Evolutionary conservation across 2,113 vertebrate species (phyloP).

Genomic region (Sylvietta virens): DNA sequence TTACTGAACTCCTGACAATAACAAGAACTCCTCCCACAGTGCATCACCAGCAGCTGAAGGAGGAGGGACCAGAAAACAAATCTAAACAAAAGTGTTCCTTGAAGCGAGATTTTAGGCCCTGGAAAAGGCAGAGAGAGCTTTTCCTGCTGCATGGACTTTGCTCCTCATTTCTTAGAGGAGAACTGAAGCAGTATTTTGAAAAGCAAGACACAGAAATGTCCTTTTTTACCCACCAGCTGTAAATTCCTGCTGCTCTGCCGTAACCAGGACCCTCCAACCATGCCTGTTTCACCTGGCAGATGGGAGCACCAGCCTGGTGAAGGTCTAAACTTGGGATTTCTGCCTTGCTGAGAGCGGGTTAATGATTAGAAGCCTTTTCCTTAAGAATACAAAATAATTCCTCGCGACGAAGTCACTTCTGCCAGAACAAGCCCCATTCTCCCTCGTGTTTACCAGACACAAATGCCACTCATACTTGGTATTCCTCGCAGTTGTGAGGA

Average conservation of each 20-base stretch:
- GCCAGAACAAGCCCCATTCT: slow-evolving; percentile 44
- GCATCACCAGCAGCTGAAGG: background rate
- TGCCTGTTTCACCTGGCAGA: background rate
- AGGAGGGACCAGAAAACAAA: background rate
- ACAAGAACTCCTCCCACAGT: background rate
- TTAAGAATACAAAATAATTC: background rate
- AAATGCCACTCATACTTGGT: slow-evolving; percentile 61
- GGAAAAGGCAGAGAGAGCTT: background rate
- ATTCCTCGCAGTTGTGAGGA: slow-evolving; percentile 49
- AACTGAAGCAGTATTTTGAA: background rate
- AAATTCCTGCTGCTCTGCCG: background rate
- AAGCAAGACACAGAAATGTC: background rate
- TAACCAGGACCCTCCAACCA: background rate
- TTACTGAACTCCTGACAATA: background rate
- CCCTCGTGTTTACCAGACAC: slow-evolving; percentile 43
- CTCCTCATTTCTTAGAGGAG: background rate
- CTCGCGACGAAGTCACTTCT: background rate
- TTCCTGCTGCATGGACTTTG: background rate
- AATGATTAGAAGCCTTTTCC: background rate
- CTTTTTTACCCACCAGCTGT: background rate
- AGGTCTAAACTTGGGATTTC: background rate
- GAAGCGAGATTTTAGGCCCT: background rate
- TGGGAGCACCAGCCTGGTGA: background rate
- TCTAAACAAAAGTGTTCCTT: background rate
- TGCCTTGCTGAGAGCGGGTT: background rate